Base-by-base conservation (phyloP, 2,888 invertebrate genomes). In the Rhabditophanes sp. region DNA sequence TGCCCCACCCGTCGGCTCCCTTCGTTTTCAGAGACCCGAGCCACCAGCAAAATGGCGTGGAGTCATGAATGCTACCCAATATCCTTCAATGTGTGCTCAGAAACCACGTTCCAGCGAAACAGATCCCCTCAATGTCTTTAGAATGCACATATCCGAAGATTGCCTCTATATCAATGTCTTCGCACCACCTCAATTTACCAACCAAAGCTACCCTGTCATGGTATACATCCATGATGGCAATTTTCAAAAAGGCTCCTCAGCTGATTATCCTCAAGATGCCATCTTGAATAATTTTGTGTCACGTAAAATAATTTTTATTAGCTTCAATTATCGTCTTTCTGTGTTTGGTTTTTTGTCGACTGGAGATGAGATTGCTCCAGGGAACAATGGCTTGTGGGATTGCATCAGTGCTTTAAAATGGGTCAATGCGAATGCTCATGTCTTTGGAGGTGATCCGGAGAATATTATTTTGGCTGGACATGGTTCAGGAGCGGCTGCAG, bases 171-270 rank as follows among this genome's bases (percentile, higher is more conserved):
- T 46, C 19, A 46, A 46, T 21, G 46, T 93, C 35, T 90, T 78
- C 66, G 79, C 82, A 0, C 88, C 87, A 1, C 52, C 60, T 4
- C 77, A 57, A 44, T 60, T 56, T 42, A 56, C 53, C 20, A 63
- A 64, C 41, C 56, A 58, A 39, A 58, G 54, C 26, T 85, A 79
- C 68, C 81, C 88, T 0, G 85, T 88, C 1, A 82, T 90, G 80
- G 75, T 90, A 33, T 85, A 85, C 68, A 83, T 90, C 48, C 88
- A 90, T 66, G 88, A 85, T 1, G 88, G 88, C 0, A 81, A 84
- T 65, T 88, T 84, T 67, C 75, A 77, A 23, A 77, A 78, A 30
- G 88, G 88, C 21, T 43, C 46, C n/a, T 20, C 20, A 20, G 15
- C 33, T 8, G 37, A 37, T n/a, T 37, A 37, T 20, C 37, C 37